Base-by-base conservation (phyloP, 2,888 invertebrate genomes). In the Camponotus fellah region DNA sequence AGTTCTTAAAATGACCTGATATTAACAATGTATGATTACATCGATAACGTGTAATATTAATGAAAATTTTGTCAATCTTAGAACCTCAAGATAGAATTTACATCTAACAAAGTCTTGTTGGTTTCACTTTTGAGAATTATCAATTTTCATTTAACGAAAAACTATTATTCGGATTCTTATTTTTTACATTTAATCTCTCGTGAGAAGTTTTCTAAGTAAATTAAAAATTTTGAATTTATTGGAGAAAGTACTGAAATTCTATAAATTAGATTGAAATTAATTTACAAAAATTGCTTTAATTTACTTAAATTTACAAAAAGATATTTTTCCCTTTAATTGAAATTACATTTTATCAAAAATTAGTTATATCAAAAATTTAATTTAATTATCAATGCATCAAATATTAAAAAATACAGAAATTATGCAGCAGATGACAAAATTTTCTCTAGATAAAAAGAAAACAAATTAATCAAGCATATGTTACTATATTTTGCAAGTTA, bases 351-450 rank as follows among this genome's bases (percentile, higher is more conserved):
- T 37, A n/a, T n/a, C n/a, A n/a, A n/a, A n/a, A n/a, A n/a, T n/a
- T n/a, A n/a, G 26, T 14, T 77, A 40, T 3, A 34, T 75, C 37
- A 37, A 76, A 66, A 17, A 43, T 14, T 66, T 66, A 14, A 66
- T 66, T 66, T 66, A 66, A 66, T 69, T 69, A 60, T 32, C 21
- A 66, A 21, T 37, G 21, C 8, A 6, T 58, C 56, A 40, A 53
- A 56, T 14, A 2, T 66, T 26, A 26, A 26, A 53, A 53, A 68
- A 53, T 43, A 14, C 14, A n/a, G 0, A 40, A 40, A 26, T 40
- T 26, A 21, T 21, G 26, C 2, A 17, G 10, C 21, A 37, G 21
- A 53, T 8, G 8, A 3, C 26, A 10, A 68, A 58, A 58, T 69
- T 77, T 40, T n/a, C 43, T n/a, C n/a, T 40, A 5, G 8, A 9